Conservation (phyloP, 2,888 invertebrate species). For the Tenthredo scrophulariae region DNA sequence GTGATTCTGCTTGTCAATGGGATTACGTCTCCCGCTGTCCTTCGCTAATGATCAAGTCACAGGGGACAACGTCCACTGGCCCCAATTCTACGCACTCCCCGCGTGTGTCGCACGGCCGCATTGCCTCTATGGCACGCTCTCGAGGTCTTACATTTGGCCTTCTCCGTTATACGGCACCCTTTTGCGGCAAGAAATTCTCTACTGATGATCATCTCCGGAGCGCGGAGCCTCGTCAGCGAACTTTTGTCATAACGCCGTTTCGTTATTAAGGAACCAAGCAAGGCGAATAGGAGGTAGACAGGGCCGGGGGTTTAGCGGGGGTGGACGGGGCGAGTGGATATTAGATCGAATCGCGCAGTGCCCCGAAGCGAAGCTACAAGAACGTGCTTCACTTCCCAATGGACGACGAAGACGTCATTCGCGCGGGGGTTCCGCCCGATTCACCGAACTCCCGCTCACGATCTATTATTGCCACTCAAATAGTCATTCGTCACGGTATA, state of each 20-base stretch:
- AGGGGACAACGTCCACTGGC: slow-evolving; percentile 44
- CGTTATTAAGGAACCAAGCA: slow-evolving; percentile 51
- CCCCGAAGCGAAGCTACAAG: slow-evolving; percentile 49
- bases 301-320: background rate
- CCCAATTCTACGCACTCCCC: slow-evolving; percentile 21
- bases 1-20: slow-evolving; percentile 50
- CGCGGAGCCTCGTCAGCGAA: slow-evolving; percentile 47
- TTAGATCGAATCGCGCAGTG: slow-evolving; percentile 51
- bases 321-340: slow-evolving; percentile 44
- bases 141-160: background rate
- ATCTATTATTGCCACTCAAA: slow-evolving; percentile 49
- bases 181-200: slow-evolving; percentile 43
- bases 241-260: slow-evolving; percentile 54
- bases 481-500: slow-evolving; percentile 48
- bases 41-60: slow-evolving; percentile 49
- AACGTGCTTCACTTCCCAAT: slow-evolving; percentile 54
- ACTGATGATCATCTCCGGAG: slow-evolving; percentile 48
- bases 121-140: background rate
- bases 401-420: slow-evolving; percentile 49
- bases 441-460: slow-evolving; percentile 21
- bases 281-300: slow-evolving; percentile 36
- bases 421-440: background rate
- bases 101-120: background rate
- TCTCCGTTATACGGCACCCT: background rate
- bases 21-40: slow-evolving; percentile 51